These are phyloP conservation scores for Sterrhoptilus dennistouni DNA, from an alignment of 2,113 vertebrate genomes.

Conservation along the genomic window DNA sequence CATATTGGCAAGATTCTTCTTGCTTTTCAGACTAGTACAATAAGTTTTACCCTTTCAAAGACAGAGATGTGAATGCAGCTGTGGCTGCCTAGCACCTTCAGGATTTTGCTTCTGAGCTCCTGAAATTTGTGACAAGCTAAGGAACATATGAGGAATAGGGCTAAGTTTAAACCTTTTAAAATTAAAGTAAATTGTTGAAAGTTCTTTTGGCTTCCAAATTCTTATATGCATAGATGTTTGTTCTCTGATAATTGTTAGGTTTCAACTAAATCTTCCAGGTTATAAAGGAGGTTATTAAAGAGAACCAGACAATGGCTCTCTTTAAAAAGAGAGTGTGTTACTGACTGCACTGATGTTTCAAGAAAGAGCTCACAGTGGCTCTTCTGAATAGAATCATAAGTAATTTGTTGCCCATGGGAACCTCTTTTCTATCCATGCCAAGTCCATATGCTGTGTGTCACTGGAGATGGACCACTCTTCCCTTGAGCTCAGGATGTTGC, in stretches of 20 bases:
- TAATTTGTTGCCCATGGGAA: not conserved
- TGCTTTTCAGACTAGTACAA: not conserved
- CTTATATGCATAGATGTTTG: not conserved
- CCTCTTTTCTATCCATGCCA: not conserved
- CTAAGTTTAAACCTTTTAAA: not conserved
- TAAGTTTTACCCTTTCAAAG: not conserved
- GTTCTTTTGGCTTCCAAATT: not conserved
- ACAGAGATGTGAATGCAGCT: not conserved
- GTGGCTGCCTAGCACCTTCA: not conserved
- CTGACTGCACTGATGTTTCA: not conserved
- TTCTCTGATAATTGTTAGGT: not conserved
- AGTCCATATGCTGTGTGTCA: not conserved
- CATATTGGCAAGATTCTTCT: not conserved
- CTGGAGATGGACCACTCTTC: not conserved
- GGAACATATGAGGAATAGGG: not conserved
- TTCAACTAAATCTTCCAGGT: not conserved
- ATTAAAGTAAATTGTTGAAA: not conserved
- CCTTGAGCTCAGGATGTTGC: not conserved
- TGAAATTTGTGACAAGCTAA: not conserved
- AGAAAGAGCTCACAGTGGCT: not conserved
- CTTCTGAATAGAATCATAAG: not conserved
- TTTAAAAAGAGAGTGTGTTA: too few species aligned
- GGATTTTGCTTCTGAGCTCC: not conserved
- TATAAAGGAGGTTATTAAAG: not conserved
- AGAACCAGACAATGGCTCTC: not conserved